Conservation (phyloP, 2,797 vertebrate genomes). For the Odontamblyopus rebecca region DNA sequence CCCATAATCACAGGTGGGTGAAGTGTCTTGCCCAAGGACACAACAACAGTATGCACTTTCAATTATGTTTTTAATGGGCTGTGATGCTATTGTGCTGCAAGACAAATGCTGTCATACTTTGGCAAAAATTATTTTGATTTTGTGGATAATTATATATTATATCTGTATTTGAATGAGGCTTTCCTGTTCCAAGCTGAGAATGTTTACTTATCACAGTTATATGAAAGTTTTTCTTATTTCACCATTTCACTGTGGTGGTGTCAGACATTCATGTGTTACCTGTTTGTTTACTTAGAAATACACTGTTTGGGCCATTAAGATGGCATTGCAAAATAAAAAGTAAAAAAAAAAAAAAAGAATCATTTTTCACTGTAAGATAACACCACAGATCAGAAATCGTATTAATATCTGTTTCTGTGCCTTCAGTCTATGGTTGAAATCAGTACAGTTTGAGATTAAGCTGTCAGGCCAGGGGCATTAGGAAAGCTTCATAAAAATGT, state of each 20-base stretch:
- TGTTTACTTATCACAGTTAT: too few species aligned
- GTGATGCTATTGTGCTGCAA: too few species aligned
- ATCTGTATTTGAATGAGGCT: not conserved
- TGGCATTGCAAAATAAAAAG: slow-evolving; percentile 36
- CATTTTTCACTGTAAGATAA: not conserved
- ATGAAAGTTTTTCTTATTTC: not conserved
- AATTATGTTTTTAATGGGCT: too few species aligned
- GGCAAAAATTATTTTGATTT: not conserved
- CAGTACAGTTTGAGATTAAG: slow-evolving; percentile 24
- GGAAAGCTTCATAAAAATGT: slow-evolving; percentile 18
- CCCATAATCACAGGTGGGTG: not conserved
- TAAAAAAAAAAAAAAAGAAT: not conserved
- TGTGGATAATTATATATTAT: not conserved
- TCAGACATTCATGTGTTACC: not conserved
- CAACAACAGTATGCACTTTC: not conserved
- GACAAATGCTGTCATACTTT: too few species aligned
- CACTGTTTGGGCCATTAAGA: slow-evolving; percentile 30
- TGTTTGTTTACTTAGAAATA: not conserved
- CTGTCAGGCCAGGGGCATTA: slow-evolving; percentile 19
- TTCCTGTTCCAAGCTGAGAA: too few species aligned
- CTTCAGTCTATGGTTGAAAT: not conserved
- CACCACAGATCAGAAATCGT: not conserved
- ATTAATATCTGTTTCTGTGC: not conserved
- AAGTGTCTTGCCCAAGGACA: slow-evolving; percentile 1
- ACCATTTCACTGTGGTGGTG: slow-evolving; percentile 1